These are phyloP conservation scores for Mesoligia furuncula DNA, from an alignment of 2,888 invertebrate genomes.

Conservation along the genomic window DNA sequence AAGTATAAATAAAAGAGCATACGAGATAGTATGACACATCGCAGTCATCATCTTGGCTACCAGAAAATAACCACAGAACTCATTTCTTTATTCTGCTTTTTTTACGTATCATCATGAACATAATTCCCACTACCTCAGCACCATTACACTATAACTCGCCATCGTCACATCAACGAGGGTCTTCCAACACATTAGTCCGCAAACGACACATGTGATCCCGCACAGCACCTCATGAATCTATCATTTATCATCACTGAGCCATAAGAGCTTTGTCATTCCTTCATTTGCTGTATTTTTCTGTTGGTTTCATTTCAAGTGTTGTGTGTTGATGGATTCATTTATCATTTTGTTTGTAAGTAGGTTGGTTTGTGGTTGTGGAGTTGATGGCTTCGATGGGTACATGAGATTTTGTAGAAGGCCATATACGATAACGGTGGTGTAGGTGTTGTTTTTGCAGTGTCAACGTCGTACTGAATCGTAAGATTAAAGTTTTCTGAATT, in stretches of 20 bases:
- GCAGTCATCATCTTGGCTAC: background rate
- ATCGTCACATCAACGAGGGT: conserved; percentile 55
- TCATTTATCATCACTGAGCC: conserved; percentile 84
- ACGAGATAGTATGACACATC: too few species aligned
- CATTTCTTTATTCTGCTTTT: background rate
- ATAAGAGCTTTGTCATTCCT: conserved; percentile 66
- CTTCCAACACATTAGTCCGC: conserved; percentile 83
- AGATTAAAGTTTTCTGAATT: background rate
- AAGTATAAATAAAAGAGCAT: background rate
- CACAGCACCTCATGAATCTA: conserved; percentile 84
- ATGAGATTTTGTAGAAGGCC: background rate
- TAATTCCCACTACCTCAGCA: conserved; percentile 6
- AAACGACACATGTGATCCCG: conserved; percentile 86
- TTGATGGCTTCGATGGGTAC: background rate
- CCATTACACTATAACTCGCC: conserved; percentile 33
- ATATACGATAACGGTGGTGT: background rate
- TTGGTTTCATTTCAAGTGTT: conserved; percentile 56
- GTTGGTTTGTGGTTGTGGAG: background rate
- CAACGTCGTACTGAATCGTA: background rate
- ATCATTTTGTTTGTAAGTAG: conserved; percentile 32
- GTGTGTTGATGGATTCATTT: conserved; percentile 38
- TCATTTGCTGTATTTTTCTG: conserved; percentile 61
- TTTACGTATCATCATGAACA: background rate
- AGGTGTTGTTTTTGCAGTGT: background rate
- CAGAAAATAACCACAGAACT: background rate